Base-by-base conservation (phyloP, 2,888 invertebrate species). In the Xestobium rufovillosum region DNA sequence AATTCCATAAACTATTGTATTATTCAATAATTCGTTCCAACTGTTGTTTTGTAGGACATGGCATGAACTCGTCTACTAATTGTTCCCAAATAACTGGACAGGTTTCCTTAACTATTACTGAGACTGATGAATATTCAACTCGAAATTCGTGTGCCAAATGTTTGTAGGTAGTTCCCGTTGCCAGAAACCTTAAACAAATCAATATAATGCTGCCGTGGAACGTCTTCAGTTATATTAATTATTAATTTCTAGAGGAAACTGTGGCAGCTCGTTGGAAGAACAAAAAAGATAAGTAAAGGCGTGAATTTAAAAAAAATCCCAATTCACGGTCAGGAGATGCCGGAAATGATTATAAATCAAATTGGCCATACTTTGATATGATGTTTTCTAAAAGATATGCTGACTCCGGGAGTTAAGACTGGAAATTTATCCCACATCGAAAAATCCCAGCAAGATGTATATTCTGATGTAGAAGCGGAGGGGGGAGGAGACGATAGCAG, bases 81-180 rank as follows among this genome's bases (percentile, higher is more conserved):
- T 47, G 45, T 38, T 48, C 41, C 49, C 49, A 53, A 39, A 50
- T 44, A 43, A 36, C 36, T 47, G 40, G 36, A 32, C 38, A 41
- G 31, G 48, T 47, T 50, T 51, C 38, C 34, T 36, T 42, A 36
- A 52, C 47, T 44, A 51, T 51, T 43, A 35, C 48, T 36, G 35
- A 31, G 19, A 40, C 43, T 36, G 51, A 51, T 29, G 49, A n/a
- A n/a, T n/a, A n/a, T n/a, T n/a, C n/a, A n/a, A n/a, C n/a, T n/a
- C n/a, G n/a, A n/a, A n/a, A n/a, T n/a, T n/a, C n/a, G n/a, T n/a
- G n/a, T n/a, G n/a, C n/a, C n/a, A n/a, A n/a, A n/a, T n/a, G n/a
- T n/a, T n/a, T n/a, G n/a, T n/a, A n/a, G n/a, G n/a, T n/a, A n/a
- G n/a, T n/a, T n/a, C n/a, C n/a, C n/a, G n/a, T n/a, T n/a, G n/a